Evolutionary conservation across 2,797 vertebrate genomes (phyloP), one percentile per base, ranked within the genome.

Genomic region (Pogonophryne albipinna): DNA sequence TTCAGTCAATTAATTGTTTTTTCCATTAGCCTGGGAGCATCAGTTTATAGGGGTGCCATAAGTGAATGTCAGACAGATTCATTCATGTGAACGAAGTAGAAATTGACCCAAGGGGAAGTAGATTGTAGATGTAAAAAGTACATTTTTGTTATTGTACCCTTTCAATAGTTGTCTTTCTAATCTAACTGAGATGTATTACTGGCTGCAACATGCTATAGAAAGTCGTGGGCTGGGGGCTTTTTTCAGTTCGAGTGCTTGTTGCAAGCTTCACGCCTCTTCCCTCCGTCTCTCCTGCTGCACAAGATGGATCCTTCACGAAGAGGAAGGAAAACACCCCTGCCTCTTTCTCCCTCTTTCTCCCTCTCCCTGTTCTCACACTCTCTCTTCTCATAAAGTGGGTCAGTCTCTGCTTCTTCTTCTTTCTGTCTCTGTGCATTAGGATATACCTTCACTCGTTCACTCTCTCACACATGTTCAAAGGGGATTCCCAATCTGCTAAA

Each of bases 301-400:
- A 93, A 93, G 85, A 93, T 93, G 92, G 92, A 91, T 90, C 86
- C 89, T 79, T 78, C 84, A 75, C 80, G 78, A 70, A 9, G 34
- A 38, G 84, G 76, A 89, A 73, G 87, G 89, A 90, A 89, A 91
- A 90, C 83, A 91, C 91, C 87, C 82, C 34, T 17, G 66, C 70
- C 67, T 27, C 27, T 27, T 23, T 23, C 23, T 16, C 61, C 60
- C 78, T 67, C 17, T 58, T 55, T 63, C 34, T 45, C 58, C 27
- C 23, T 67, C 74, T 71, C 17, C 58, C 60, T 62, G 20, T 47
- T 56, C 49, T 72, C 55, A 8, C 59, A 64, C 75, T 67, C 16
- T 59, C 56, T 59, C 34, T 20, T 67, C 60, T 69, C n/a, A 55
- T 47, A 80, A 91, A 89, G 74, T 92, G 83, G 91, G 91, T 90